Percentiles rank a stretch among this genome's conserved stretches.
Conservation (phyloP, 2,113 vertebrate genomes). For the Petrocephalus zakoni region DNA sequence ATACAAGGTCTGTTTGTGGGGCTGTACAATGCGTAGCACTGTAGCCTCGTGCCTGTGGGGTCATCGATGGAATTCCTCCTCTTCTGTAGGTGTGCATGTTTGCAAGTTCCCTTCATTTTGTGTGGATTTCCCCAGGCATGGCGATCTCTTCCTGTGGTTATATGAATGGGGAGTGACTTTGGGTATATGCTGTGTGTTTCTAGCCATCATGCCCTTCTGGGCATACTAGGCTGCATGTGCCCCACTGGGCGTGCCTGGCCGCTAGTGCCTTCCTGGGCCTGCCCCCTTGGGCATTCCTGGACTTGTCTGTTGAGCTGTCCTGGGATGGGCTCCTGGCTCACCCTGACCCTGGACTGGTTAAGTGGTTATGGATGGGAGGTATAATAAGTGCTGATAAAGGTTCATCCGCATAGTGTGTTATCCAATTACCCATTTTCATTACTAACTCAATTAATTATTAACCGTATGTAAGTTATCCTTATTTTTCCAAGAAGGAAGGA, state of each 20-base stretch:
- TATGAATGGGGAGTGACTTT: not conserved
- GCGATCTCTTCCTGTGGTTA: not conserved
- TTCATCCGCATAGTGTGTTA: not conserved
- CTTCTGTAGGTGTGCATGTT: not conserved
- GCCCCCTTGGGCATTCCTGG: not conserved
- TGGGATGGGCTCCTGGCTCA: not conserved
- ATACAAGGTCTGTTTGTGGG: not conserved
- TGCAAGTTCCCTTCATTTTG: not conserved
- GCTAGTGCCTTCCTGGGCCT: too few relatives aligned
- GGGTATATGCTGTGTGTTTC: not conserved
- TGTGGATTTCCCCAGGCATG: not conserved
- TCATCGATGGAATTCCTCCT: not conserved
- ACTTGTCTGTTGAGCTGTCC: not conserved
- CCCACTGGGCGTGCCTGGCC: too few relatives aligned
- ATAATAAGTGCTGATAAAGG: not conserved
- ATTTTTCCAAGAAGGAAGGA: not conserved
- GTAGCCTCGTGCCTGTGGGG: not conserved
- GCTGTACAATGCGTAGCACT: not conserved
- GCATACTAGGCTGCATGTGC: not conserved
- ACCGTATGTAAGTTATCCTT: not conserved
- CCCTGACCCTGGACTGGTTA: not conserved
- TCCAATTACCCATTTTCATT: not conserved
- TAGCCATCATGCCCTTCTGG: not conserved
- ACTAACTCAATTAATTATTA: not conserved
- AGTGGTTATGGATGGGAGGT: not conserved